phyloP scores from a whole-genome alignment of 2,888 invertebrate genomes.

The Drosophila robusta region DNA sequence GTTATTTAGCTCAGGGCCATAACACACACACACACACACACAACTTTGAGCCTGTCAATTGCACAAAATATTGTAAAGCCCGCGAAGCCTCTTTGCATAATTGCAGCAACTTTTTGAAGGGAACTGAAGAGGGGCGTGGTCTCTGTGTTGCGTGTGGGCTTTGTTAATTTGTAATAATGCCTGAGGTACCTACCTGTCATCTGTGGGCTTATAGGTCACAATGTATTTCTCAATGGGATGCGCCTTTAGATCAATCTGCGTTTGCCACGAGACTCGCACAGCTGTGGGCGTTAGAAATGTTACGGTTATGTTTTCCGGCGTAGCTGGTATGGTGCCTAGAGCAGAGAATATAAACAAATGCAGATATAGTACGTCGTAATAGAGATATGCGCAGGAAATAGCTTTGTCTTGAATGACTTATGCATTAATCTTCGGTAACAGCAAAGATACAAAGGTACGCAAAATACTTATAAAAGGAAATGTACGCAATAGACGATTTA shows the following conservation, averaged over 20 bases:
- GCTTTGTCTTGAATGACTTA: background rate
- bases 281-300: constrained; percentile 94
- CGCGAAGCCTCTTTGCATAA: constrained; percentile 51
- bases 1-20: constrained; percentile 77
- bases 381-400: background rate
- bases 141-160: background rate
- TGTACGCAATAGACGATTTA: background rate
- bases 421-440: background rate
- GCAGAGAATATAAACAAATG: constrained; percentile 1
- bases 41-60: constrained; percentile 64
- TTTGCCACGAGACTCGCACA: constrained; percentile 94
- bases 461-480: background rate
- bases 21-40: constrained; percentile 13
- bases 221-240: constrained; percentile 93
- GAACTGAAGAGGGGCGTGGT: background rate
- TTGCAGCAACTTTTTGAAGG: constrained; percentile 40
- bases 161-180: constrained; percentile 29
- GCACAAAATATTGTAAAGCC: constrained; percentile 61
- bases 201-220: constrained; percentile 95
- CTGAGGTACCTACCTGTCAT: constrained; percentile 91
- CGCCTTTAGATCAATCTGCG: constrained; percentile 89
- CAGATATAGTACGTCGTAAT: background rate
- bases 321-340: constrained; percentile 91
- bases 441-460: background rate
- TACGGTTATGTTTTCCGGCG: constrained; percentile 95